Evolutionary conservation across 1,140 invertebrate genomes (phyloP).

Genomic region (Achatina immaculata): DNA sequence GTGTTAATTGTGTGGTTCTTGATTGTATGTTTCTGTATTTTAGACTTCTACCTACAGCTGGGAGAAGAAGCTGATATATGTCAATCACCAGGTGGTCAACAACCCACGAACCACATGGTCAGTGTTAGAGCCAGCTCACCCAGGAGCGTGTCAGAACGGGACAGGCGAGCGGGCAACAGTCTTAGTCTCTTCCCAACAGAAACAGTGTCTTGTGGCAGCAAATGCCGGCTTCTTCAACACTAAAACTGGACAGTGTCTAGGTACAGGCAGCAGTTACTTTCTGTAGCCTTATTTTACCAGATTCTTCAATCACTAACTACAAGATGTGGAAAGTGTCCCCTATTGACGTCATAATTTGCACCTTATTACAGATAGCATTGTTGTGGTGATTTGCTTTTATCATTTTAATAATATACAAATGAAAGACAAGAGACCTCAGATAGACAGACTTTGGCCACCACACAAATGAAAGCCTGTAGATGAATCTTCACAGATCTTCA

Average conservation of each 20-base stretch:
- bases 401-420: too few species aligned
- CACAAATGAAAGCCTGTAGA: too few species aligned
- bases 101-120: conserved; percentile 62
- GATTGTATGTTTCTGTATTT: not conserved
- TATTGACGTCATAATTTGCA: not conserved
- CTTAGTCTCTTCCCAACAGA: conserved; percentile 50
- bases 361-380: too few species aligned
- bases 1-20: too few species aligned
- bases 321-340: not conserved
- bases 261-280: conserved; percentile 47
- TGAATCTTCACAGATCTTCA: too few species aligned
- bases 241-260: conserved; percentile 63
- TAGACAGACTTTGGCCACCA: too few species aligned
- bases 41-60: conserved; percentile 19
- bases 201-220: conserved; percentile 64
- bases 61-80: conserved; percentile 34
- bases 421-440: too few species aligned
- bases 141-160: conserved; percentile 54
- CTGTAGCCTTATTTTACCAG: too few species aligned
- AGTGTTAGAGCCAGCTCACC: conserved; percentile 61
- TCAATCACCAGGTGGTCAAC: conserved; percentile 56
- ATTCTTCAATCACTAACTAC: not conserved
- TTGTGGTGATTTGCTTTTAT: too few species aligned
- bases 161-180: conserved; percentile 55
- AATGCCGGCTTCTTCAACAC: conserved; percentile 72